Percentiles rank a stretch among this genome's conserved stretches.
Conservation (phyloP, 2,797 vertebrate species). For the Dendrocincla fuliginosa region DNA sequence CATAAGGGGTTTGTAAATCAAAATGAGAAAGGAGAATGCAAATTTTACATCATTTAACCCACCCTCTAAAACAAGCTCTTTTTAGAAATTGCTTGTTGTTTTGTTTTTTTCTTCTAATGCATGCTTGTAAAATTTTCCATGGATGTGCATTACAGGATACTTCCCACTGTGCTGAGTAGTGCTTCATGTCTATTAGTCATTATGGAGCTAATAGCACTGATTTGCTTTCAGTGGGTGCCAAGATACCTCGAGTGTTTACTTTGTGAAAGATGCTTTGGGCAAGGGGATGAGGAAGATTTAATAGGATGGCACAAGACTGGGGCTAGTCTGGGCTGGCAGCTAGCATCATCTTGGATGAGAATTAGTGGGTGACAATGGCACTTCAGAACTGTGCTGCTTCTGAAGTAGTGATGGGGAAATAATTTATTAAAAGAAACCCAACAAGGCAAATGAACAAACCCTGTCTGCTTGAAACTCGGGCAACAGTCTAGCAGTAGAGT, state of each 20-base stretch:
- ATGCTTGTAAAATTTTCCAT: neutral
- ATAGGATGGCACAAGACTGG: neutral
- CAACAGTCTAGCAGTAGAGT: neutral
- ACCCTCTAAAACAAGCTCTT: neutral
- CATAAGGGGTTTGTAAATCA: neutral
- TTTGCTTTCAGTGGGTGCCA: neutral
- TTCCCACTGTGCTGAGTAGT: neutral
- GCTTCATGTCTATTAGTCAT: conserved; percentile 2
- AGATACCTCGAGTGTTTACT: conserved; percentile 16
- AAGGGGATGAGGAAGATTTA: neutral
- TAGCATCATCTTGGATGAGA: neutral
- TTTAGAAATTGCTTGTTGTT: neutral
- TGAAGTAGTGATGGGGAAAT: neutral
- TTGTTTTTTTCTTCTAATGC: neutral
- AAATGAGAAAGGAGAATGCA: neutral
- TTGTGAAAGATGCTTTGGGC: neutral
- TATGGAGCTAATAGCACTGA: neutral
- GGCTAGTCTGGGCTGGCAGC: neutral
- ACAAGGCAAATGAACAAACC: neutral
- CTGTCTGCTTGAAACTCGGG: neutral
- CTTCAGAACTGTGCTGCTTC: neutral
- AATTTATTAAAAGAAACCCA: neutral
- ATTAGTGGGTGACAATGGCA: neutral
- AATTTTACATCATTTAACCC: neutral
- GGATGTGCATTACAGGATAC: neutral